These are phyloP conservation scores for Dinomys branickii DNA, from an alignment of 2,113 vertebrate genomes.

Conservation along the genomic window DNA sequence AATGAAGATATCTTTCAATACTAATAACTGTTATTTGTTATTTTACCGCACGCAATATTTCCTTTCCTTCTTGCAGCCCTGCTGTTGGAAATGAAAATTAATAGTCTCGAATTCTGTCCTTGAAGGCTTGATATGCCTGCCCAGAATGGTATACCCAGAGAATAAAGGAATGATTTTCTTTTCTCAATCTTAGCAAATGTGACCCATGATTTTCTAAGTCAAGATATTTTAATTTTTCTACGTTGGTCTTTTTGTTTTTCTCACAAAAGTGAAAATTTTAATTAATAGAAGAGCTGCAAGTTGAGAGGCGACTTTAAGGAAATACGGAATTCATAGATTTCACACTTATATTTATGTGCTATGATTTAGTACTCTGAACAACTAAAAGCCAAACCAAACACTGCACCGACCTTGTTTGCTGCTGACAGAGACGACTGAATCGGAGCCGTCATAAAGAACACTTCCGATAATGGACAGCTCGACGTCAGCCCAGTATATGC, in stretches of 20 bases:
- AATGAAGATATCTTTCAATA: not conserved
- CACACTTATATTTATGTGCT: not conserved
- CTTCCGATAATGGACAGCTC: conserved; percentile 97
- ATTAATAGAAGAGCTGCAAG: not conserved
- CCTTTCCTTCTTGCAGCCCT: not conserved
- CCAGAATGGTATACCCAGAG: not conserved
- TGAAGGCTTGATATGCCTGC: not conserved
- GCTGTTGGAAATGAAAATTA: not conserved
- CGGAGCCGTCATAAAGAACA: conserved; percentile 94
- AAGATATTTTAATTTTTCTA: not conserved
- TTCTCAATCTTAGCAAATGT: not conserved
- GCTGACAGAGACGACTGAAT: conserved; percentile 91
- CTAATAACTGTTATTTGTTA: not conserved
- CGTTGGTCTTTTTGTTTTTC: not conserved
- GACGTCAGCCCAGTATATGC: conserved; percentile 97
- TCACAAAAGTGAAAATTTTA: not conserved
- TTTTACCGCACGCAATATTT: not conserved
- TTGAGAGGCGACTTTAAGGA: not conserved
- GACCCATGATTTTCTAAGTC: fast-evolving
- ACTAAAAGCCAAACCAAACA: not conserved
- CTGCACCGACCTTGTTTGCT: conserved; percentile 92
- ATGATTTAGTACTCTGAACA: not conserved
- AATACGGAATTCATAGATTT: not conserved
- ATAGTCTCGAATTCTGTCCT: not conserved
- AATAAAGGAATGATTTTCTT: not conserved